phyloP scores from a whole-genome alignment of 2,888 invertebrate genomes.

The Chrysina gloriosa region DNA sequence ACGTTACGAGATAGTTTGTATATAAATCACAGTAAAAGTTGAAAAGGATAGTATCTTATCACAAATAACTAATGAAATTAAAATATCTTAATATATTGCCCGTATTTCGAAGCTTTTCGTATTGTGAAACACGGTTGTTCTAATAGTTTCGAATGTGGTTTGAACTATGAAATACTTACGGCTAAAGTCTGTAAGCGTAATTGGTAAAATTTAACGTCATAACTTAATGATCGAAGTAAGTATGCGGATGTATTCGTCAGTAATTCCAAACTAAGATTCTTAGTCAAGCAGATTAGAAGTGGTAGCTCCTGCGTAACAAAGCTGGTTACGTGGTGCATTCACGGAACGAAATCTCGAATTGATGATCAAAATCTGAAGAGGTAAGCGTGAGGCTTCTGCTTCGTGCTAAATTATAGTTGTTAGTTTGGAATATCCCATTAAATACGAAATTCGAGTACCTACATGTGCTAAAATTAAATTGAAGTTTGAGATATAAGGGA shows the following conservation, averaged over 20 bases:
- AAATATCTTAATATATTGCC: no score
- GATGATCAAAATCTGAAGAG: slow-evolving; percentile 1
- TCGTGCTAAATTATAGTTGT: slow-evolving; percentile 15
- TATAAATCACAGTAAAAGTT: no score
- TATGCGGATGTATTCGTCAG: neutral
- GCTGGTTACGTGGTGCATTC: neutral
- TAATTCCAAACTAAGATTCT: neutral
- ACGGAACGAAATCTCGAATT: neutral
- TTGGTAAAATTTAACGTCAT: slow-evolving; percentile 1
- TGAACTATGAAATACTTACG: no score
- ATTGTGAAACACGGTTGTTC: no score
- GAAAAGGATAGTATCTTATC: no score
- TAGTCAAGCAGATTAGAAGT: neutral
- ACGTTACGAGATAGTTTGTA: no score
- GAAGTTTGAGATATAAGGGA: no score
- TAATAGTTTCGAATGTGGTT: no score
- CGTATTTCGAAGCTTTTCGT: no score
- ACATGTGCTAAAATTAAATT: no score
- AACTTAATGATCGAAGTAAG: neutral
- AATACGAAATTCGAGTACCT: neutral
- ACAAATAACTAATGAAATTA: no score
- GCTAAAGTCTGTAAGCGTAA: neutral
- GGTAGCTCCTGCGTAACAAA: slow-evolving; percentile 4
- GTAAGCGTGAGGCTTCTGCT: slow-evolving; percentile 1
- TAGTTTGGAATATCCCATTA: slow-evolving; percentile 2